These are phyloP conservation scores for Solen grandis DNA, from an alignment of 1,140 invertebrate species.

Conservation along the genomic window DNA sequence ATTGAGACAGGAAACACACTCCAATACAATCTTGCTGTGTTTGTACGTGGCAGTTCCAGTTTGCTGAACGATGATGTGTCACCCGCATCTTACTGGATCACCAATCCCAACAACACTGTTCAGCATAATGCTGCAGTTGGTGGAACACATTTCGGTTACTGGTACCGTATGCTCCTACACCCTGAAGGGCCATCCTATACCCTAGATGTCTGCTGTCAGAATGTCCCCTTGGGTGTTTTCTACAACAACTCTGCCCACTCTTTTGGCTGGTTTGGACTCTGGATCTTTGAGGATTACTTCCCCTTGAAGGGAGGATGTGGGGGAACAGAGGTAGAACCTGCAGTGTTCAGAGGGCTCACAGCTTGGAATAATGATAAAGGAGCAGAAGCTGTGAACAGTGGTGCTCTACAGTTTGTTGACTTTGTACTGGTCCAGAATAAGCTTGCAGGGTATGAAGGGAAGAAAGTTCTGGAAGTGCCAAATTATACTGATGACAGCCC, in stretches of 20 bases:
- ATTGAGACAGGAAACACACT: conserved; percentile 79
- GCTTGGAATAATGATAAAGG: conserved; percentile 79
- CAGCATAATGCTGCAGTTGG: conserved; percentile 77
- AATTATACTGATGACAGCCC: conserved; percentile 54
- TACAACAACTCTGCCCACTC: conserved; percentile 79
- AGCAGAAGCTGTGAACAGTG: conserved; percentile 74
- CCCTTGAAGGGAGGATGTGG: conserved; percentile 69
- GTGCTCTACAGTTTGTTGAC: conserved; percentile 74
- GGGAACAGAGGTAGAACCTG: conserved; percentile 47
- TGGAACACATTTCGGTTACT: conserved; percentile 80
- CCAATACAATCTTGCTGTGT: conserved; percentile 78
- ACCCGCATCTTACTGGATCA: conserved; percentile 78
- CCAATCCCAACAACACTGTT: conserved; percentile 78
- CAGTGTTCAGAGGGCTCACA: conserved; percentile 66
- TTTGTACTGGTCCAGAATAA: conserved; percentile 75
- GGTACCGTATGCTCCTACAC: conserved; percentile 79
- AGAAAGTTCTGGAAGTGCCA: conserved; percentile 58
- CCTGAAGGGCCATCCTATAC: conserved; percentile 78
- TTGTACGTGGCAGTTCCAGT: conserved; percentile 76
- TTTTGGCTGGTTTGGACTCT: conserved; percentile 79
- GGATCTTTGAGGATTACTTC: conserved; percentile 76
- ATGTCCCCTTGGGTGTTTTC: conserved; percentile 71
- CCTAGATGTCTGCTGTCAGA: conserved; percentile 69
- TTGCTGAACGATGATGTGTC: conserved; percentile 80
- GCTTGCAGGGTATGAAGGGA: conserved; percentile 73